These are phyloP conservation scores for Pogonomyrmex californicus DNA, from an alignment of 1,140 invertebrate species.

Conservation along the genomic window DNA sequence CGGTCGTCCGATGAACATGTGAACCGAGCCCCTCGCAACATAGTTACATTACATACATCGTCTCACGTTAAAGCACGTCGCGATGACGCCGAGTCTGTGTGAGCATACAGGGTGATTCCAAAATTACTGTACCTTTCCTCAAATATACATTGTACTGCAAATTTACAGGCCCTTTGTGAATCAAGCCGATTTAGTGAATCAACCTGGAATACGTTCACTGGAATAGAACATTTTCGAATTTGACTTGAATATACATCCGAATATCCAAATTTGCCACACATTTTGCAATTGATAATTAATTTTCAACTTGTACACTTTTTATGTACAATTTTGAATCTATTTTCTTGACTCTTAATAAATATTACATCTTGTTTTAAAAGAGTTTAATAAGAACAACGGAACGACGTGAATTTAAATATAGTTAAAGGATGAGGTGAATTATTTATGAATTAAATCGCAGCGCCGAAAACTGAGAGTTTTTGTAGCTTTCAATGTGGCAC, in stretches of 20 bases:
- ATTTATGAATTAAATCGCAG: neutral
- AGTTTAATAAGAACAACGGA: neutral
- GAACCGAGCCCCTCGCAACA: slow-evolving; percentile 45
- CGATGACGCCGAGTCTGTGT: neutral
- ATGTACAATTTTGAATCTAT: neutral
- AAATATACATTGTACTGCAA: neutral
- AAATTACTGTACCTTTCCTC: slow-evolving; percentile 2
- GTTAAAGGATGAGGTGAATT: neutral
- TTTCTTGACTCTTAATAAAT: neutral
- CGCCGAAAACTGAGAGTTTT: neutral
- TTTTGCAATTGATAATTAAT: neutral
- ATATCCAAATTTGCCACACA: neutral
- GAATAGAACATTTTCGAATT: neutral
- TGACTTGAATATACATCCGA: neutral
- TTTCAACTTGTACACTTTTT: neutral
- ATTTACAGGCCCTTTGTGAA: too few species aligned
- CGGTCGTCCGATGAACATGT: slow-evolving; percentile 37
- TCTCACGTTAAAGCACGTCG: slow-evolving; percentile 37
- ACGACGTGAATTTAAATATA: neutral
- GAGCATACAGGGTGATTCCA: slow-evolving; percentile 16
- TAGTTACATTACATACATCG: slow-evolving; percentile 34
- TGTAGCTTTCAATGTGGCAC: neutral
- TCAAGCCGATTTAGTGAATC: too few species aligned
- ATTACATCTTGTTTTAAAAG: neutral
- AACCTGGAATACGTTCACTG: too few species aligned